These are phyloP conservation scores for Agriopis aurantiaria DNA, from an alignment of 2,888 invertebrate species.

Conservation along the genomic window DNA sequence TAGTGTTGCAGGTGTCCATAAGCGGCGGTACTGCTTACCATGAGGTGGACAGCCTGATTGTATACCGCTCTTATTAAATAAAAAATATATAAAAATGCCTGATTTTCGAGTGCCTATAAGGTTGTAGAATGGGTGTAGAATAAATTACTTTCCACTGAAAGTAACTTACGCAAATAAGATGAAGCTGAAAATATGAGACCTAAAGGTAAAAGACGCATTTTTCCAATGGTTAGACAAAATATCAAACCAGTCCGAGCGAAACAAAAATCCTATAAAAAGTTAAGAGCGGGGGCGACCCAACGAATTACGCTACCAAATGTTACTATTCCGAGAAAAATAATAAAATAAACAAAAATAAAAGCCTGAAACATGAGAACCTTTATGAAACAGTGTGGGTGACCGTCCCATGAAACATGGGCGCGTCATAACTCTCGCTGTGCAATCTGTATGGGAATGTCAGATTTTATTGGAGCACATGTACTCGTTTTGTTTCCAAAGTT, in stretches of 20 bases:
- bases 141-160: too few relatives aligned
- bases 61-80: too few relatives aligned
- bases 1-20: too few relatives aligned
- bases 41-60: too few relatives aligned
- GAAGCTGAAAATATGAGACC: not conserved
- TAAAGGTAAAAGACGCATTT: not conserved
- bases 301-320: conserved; percentile 23
- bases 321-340: conserved; percentile 40
- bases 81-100: too few relatives aligned
- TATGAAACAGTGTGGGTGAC: conserved; percentile 46
- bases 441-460: conserved; percentile 53
- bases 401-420: conserved; percentile 51
- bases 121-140: too few relatives aligned
- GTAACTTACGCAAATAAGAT: not conserved
- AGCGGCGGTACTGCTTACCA: too few relatives aligned
- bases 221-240: conserved; percentile 3
- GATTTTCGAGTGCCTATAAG: not conserved
- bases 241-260: conserved; percentile 13
- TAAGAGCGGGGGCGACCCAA: conserved; percentile 16
- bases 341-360: conserved; percentile 51
- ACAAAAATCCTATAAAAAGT: conserved; percentile 15
- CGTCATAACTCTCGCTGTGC: conserved; percentile 51
- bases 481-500: conserved; percentile 41
- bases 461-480: conserved; percentile 51
- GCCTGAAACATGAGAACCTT: conserved; percentile 29